Conservation (phyloP, 1,140 invertebrate species). For the Ladona fulva region DNA sequence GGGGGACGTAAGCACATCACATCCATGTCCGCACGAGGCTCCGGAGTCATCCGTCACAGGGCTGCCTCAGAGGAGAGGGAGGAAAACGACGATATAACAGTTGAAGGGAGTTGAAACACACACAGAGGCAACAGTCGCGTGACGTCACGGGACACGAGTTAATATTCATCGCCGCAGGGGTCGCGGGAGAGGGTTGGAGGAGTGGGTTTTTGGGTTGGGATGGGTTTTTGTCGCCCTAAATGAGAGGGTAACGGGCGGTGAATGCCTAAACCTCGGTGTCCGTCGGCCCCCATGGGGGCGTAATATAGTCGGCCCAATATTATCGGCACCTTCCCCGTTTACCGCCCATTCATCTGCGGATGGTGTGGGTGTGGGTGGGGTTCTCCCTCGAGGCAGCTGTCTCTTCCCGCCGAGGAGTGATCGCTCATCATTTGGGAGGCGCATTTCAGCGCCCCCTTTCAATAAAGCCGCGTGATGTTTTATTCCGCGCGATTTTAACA, state of each 20-base stretch:
- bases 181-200: neutral
- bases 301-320: neutral
- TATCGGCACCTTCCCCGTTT: neutral
- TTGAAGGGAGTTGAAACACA: neutral
- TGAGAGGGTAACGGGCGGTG: neutral
- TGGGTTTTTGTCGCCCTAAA: neutral
- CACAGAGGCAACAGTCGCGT: neutral
- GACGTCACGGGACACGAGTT: slow-evolving; percentile 1
- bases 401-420: neutral
- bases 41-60: neutral
- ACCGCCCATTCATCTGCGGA: neutral
- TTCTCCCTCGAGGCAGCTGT: neutral
- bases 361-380: no score
- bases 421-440: neutral
- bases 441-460: neutral
- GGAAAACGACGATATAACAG: neutral
- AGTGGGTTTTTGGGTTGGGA: neutral
- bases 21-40: neutral
- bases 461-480: neutral
- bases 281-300: neutral
- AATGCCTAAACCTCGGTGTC: neutral
- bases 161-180: neutral
- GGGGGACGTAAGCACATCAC: neutral
- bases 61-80: neutral
- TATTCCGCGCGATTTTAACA: no score